Evolutionary conservation across 2,888 invertebrate species (phyloP).

Genomic region (Protophormia terraenovae): DNA sequence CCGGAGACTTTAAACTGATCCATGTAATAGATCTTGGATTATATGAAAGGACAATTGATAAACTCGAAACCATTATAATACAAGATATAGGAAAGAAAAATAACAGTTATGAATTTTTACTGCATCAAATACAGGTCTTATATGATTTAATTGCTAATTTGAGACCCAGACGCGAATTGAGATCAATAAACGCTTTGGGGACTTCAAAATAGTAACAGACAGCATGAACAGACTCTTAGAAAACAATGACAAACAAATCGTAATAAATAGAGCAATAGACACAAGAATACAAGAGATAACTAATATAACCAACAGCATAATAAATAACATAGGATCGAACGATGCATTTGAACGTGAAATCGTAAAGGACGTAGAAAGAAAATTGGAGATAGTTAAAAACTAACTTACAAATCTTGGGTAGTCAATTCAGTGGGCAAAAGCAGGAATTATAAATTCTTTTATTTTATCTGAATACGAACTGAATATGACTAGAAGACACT

Average conservation of each 20-base stretch:
- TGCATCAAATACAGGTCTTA: not conserved
- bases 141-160: not conserved
- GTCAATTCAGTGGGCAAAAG: no score
- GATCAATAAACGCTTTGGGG: conserved; percentile 51
- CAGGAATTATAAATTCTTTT: conserved; percentile 52
- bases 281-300: conserved; percentile 12
- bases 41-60: not conserved
- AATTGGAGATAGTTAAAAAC: conserved; percentile 50
- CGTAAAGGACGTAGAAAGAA: not conserved
- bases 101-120: not conserved
- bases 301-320: conserved; percentile 15
- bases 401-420: no score
- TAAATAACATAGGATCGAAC: not conserved
- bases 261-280: conserved; percentile 10
- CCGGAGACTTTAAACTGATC: not conserved
- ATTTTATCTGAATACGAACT: conserved; percentile 59
- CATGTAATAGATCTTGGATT: not conserved
- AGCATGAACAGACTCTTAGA: not conserved
- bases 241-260: conserved; percentile 1
- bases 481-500: no score
- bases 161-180: conserved; percentile 20
- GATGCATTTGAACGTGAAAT: not conserved
- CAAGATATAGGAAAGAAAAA: not conserved
- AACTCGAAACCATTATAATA: not conserved
- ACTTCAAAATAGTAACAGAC: conserved; percentile 30